Conservation (phyloP, 2,113 vertebrate genomes). For the Coreoperca whiteheadi region DNA sequence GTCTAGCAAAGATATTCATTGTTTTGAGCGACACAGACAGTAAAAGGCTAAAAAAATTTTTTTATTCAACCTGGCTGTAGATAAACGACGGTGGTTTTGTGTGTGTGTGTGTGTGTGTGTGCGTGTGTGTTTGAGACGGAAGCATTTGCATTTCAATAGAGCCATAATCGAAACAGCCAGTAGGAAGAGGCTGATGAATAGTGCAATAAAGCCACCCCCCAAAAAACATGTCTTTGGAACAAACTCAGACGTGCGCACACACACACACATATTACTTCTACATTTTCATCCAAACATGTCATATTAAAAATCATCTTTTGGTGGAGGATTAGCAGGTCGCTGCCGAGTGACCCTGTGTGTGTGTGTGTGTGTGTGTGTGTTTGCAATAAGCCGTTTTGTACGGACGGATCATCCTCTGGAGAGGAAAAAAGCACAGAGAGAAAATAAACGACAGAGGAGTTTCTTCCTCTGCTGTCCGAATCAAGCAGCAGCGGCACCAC, state of each 20-base stretch:
- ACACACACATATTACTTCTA: background rate
- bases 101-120: background rate
- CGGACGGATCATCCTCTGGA: conserved; percentile 54
- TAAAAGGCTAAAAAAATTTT: background rate
- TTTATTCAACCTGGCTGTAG: background rate
- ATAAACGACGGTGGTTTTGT: no score
- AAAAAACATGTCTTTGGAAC: background rate
- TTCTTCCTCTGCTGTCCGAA: conserved; percentile 47
- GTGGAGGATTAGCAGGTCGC: conserved; percentile 64
- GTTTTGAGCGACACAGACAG: background rate
- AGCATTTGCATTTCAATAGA: conserved; percentile 14
- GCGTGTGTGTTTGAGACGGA: background rate
- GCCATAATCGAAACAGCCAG: background rate
- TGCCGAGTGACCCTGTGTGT: conserved; percentile 14
- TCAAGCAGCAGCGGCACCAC: background rate
- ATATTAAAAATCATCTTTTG: conserved; percentile 69
- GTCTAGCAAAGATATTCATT: background rate
- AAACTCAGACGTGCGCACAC: background rate
- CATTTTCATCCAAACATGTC: conserved; percentile 56
- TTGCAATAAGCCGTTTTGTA: conserved; percentile 52
- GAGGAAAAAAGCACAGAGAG: background rate
- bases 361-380: conserved; percentile 22
- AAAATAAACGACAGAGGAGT: conserved; percentile 1
- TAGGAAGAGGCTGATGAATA: background rate
- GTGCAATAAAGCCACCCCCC: background rate